Conservation (phyloP, 2,797 vertebrate genomes). For the Psittacula echo region DNA sequence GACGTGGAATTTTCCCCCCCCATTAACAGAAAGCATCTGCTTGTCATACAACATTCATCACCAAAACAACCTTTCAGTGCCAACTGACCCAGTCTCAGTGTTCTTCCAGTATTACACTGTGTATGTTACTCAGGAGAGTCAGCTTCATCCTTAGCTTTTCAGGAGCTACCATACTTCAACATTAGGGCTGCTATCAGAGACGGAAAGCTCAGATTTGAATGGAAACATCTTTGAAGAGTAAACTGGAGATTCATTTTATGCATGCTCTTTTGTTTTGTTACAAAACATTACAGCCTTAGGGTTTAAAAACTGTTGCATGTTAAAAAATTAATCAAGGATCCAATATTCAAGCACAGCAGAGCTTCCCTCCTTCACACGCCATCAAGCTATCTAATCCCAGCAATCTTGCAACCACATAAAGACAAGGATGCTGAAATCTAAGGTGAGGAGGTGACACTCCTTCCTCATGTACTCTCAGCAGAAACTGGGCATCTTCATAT, state of each 20-base stretch:
- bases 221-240: background rate
- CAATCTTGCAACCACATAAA: background rate
- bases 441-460: background rate
- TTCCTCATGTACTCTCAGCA: background rate
- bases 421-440: background rate
- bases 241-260: background rate
- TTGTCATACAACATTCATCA: background rate
- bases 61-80: background rate
- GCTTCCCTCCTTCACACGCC: background rate
- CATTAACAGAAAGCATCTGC: background rate
- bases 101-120: background rate
- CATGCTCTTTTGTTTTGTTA: background rate
- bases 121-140: background rate
- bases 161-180: background rate
- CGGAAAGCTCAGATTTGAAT: background rate
- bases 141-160: background rate
- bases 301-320: background rate
- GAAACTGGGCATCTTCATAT: background rate
- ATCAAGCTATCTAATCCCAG: background rate
- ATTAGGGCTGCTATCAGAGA: background rate
- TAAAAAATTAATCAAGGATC: background rate
- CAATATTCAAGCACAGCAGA: background rate
- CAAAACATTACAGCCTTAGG: background rate
- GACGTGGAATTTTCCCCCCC: background rate
- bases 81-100: background rate